Percentiles rank a stretch among this genome's conserved stretches.
Conservation (phyloP, 2,888 invertebrate species). For the Amaurobius ferox region DNA sequence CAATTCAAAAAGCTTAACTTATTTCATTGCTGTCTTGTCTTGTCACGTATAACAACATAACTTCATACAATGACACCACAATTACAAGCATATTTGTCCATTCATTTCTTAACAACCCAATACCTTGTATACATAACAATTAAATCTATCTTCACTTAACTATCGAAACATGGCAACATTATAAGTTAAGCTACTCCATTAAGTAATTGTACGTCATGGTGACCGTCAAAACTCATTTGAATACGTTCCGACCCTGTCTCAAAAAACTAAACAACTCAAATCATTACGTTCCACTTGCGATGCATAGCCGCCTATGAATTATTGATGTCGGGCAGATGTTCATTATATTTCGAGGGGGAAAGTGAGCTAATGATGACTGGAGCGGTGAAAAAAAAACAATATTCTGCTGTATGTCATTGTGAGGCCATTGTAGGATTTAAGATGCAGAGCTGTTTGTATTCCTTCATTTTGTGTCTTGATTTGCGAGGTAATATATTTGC, state of each 20-base stretch:
- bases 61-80: too few relatives aligned
- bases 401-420: neutral
- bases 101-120: too few relatives aligned
- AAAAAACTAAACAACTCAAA: conserved; percentile 1
- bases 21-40: too few relatives aligned
- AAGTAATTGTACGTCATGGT: neutral
- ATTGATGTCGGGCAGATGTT: conserved; percentile 5
- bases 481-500: too few relatives aligned
- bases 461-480: neutral
- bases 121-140: too few relatives aligned
- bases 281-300: neutral
- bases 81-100: too few relatives aligned
- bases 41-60: too few relatives aligned
- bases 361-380: neutral
- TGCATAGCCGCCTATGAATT: neutral
- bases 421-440: neutral
- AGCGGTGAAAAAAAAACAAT: neutral
- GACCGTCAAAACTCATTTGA: neutral
- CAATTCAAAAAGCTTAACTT: too few relatives aligned
- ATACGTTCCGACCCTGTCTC: neutral
- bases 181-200: too few relatives aligned
- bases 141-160: too few relatives aligned
- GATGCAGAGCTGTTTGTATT: neutral
- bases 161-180: too few relatives aligned
- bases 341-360: neutral